Percentiles rank a stretch among this genome's conserved stretches.
Evolutionary conservation across 2,797 vertebrate genomes (phyloP).

Genomic region (Scyliorhinus canicula): DNA sequence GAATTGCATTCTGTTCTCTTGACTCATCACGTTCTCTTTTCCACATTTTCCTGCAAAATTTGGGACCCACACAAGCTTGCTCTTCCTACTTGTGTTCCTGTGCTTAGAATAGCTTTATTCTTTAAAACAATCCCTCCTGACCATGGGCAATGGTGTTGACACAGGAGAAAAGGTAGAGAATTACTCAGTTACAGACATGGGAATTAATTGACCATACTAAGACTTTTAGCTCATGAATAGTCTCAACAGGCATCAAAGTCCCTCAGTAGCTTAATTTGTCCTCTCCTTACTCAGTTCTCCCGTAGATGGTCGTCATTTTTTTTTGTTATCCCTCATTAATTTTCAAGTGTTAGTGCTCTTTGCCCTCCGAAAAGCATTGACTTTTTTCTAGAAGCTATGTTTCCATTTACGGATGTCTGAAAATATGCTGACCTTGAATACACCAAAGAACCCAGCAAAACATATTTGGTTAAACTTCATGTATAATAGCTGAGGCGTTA

Average conservation of each 20-base stretch:
- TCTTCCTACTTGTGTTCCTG: too few species aligned
- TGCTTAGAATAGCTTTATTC: background rate
- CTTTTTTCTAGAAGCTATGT: too few species aligned
- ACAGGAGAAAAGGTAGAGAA: too few species aligned
- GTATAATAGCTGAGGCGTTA: too few species aligned
- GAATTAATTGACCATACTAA: background rate
- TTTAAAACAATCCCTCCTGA: background rate
- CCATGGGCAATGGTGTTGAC: background rate
- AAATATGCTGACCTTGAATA: too few species aligned
- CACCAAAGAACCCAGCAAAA: too few species aligned
- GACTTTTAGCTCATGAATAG: background rate
- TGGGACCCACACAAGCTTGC: background rate
- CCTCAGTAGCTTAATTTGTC: background rate
- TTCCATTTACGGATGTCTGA: too few species aligned
- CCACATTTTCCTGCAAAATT: background rate
- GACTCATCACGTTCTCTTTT: background rate
- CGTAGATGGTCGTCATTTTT: background rate
- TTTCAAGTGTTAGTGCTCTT: too few species aligned
- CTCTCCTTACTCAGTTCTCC: background rate
- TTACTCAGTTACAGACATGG: background rate
- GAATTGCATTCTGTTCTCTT: background rate
- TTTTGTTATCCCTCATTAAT: too few species aligned
- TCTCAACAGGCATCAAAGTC: background rate
- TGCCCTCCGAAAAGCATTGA: too few species aligned
- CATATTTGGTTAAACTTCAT: too few species aligned